Evolutionary conservation across 2,888 invertebrate species (phyloP).

Genomic region (Hecatera dysodea): DNA sequence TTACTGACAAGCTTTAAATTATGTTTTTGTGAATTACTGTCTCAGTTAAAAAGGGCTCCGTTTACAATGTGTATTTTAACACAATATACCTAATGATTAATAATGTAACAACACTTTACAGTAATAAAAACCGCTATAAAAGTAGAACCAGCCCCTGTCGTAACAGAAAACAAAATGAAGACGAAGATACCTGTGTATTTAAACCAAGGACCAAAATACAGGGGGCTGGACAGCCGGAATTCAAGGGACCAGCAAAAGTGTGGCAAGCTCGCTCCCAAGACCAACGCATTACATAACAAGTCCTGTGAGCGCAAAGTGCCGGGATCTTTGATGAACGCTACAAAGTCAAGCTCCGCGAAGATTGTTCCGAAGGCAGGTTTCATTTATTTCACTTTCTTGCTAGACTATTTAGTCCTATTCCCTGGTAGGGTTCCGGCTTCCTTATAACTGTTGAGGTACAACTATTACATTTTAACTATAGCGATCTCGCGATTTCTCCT

Average conservation of each 20-base stretch:
- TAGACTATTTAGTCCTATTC: neutral
- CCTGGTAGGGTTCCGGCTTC: neutral
- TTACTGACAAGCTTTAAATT: too few relatives aligned
- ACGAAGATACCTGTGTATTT: slow-evolving; percentile 82
- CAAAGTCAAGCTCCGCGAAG: slow-evolving; percentile 91
- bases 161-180: slow-evolving; percentile 66
- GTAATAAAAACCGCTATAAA: slow-evolving; percentile 69
- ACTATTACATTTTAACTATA: neutral
- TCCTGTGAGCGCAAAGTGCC: slow-evolving; percentile 71
- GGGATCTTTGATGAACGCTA: slow-evolving; percentile 89
- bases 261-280: slow-evolving; percentile 24
- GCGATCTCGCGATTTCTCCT: neutral
- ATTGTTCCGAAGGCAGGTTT: slow-evolving; percentile 80
- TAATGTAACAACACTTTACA: slow-evolving; percentile 50
- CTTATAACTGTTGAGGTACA: neutral
- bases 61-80: too few relatives aligned
- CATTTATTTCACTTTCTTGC: neutral
- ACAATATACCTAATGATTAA: too few relatives aligned
- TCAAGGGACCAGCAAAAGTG: slow-evolving; percentile 54
- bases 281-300: slow-evolving; percentile 41
- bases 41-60: too few relatives aligned
- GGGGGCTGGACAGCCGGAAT: slow-evolving; percentile 49
- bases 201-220: slow-evolving; percentile 68
- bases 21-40: too few relatives aligned
- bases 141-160: slow-evolving; percentile 48